Base-by-base conservation (phyloP, 2,113 vertebrate genomes). In the Promerops cafer region DNA sequence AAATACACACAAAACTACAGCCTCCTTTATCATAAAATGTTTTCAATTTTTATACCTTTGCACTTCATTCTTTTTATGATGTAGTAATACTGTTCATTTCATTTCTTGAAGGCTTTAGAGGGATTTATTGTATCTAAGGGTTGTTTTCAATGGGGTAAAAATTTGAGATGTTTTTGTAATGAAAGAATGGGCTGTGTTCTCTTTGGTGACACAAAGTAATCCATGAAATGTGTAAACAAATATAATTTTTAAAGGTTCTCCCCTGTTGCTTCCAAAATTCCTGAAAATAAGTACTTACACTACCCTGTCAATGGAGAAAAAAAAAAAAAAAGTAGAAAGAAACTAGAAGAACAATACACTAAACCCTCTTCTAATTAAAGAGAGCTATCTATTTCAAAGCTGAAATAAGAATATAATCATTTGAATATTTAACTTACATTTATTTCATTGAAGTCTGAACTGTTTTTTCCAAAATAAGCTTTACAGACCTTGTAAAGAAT, bases 291-390 rank as follows among this genome's bases (percentile, higher is more conserved):
- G 1, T 49, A 35, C 26, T 69, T 42, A 70, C 56, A 70, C 2
- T 68, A 28, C 24, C 13, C 5, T n/a, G 14, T 2, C 7, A 54
- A n/a, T 1, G 4, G 4, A 0, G 7, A 16, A 15, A 17, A 10
- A 14, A 13, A 24, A 31, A 20, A 37, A 19, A 13, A 13, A 11
- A 9, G 0, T 1, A 33, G 15, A 28, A 49, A 20, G 2, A 28
- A 27, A 12, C 2, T 3, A 31, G 8, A 11, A 17, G 22, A 19
- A 13, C 0, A 2, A 18, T 37, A 13, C 13, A 2, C 0, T 10
- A 56, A 80, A 24, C 6, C 23, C 2, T 82, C 4, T 6, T 80
- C 12, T 57, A 61, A 60, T 83, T 82, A 71, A 49, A 79, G 39
- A 52, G 3, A 45, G 1, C 3, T 79, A 40, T 81, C 11, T 61